Evolutionary conservation across 2,797 vertebrate genomes (phyloP), one percentile per base, ranked within the genome.

Genomic region (Coregonus suidteri): DNA sequence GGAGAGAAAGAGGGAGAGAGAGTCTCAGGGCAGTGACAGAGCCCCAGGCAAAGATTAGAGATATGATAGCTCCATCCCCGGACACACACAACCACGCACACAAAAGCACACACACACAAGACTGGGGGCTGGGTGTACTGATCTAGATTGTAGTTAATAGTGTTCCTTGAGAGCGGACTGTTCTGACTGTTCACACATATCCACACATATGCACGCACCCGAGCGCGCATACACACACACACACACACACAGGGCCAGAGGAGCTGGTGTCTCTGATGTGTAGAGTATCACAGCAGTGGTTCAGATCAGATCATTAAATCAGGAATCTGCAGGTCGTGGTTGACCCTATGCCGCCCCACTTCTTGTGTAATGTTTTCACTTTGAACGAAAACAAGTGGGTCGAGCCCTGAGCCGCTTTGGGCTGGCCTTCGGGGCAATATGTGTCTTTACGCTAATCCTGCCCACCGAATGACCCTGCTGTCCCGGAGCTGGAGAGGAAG

Each of bases 71-170:
- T 56, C 54, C 18, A n/a, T 59, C 54, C 18, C 54, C 6, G 18
- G 18, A 34, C 64, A 30, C 64, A 66, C 20, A 66, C 64, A 66
- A 25, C 31, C 64, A 66, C 64, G n/a, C 64, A 59, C 56, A 59
- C 56, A 59, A 15, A n/a, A 15, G n/a, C 56, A 59, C 56, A 59
- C 56, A 3, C 56, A 59, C 64, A 31, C 64, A 25, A 15, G 16
- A 66, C 64, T 31, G 64, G 7, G 16, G 9, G 6, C n/a, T 59
- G 15, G 41, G 41, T 47, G 41, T 47, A 47, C 41, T 47, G 41
- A 47, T 59, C 56, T 59, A 47, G 41, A 47, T 47, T 47, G 41
- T 47, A 47, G 41, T 47, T 47, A 47, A 47, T 47, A 54, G 14
- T 4, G 16, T 47, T 47, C 41, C 41, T 47, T 47, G 41, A 47